These are phyloP conservation scores for Drosophila murphyi DNA, from an alignment of 1,140 invertebrate species.

Conservation along the genomic window DNA sequence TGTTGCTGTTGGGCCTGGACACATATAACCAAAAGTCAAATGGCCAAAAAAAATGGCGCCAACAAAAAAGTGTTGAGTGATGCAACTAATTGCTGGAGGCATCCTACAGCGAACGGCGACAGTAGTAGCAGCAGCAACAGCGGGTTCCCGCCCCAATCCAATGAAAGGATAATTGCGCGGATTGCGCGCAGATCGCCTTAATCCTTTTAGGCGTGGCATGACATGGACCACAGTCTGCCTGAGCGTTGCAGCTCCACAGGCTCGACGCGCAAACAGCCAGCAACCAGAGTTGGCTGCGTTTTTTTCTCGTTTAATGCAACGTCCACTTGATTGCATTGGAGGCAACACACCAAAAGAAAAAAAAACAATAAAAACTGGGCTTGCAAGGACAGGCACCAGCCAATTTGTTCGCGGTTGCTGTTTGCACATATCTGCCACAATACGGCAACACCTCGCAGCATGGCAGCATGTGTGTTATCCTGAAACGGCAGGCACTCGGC, in stretches of 20 bases:
- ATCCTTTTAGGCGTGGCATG: conserved; percentile 75
- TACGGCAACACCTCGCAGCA: conserved; percentile 58
- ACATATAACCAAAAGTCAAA: conserved; percentile 78
- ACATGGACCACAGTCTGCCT: conserved; percentile 19
- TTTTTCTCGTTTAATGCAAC: conserved; percentile 49
- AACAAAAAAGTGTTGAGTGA: conserved; percentile 73
- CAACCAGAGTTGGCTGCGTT: conserved; percentile 20
- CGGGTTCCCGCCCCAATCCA: conserved; percentile 38
- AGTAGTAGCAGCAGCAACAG: conserved; percentile 9
- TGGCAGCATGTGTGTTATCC: conserved; percentile 47
- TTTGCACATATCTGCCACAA: conserved; percentile 44
- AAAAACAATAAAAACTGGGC: conserved; percentile 32
- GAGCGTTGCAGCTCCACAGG: conserved; percentile 42
- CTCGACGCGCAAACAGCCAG: conserved; percentile 48
- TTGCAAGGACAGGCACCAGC: conserved; percentile 34
- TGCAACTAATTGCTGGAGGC: conserved; percentile 78
- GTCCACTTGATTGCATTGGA: conserved; percentile 80
- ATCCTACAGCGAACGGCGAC: conserved; percentile 33
- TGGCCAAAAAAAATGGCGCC: conserved; percentile 51
- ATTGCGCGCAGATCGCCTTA: conserved; percentile 82
- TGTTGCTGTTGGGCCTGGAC: conserved; percentile 25
- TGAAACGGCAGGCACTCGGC: conserved; percentile 40
- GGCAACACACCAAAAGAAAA: conserved; percentile 26
- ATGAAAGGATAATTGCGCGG: conserved; percentile 82
- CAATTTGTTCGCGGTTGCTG: conserved; percentile 59